Percentiles rank a stretch among this genome's conserved stretches.
phyloP scores from a whole-genome alignment of 1,140 invertebrate species.

The Amyelois transitella region DNA sequence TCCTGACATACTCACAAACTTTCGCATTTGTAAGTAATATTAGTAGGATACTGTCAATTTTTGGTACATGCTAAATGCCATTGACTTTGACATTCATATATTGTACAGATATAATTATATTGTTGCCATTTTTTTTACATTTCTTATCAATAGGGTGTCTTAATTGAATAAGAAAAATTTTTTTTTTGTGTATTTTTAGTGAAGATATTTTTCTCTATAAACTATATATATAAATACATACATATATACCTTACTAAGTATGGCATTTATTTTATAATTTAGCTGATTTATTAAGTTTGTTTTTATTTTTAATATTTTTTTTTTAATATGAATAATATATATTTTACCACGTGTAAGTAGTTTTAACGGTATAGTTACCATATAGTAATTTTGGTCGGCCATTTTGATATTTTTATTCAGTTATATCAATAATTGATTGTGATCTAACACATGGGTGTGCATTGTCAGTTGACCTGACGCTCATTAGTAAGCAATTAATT shows the following conservation, averaged over 20 bases:
- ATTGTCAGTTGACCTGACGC: no score
- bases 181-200: not conserved
- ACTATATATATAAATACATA: no score
- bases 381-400: conserved; percentile 17
- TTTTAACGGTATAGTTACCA: conserved; percentile 23
- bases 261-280: not conserved
- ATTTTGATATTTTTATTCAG: conserved; percentile 1
- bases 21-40: not conserved
- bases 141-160: not conserved
- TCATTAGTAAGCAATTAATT: no score
- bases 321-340: conserved; percentile 7
- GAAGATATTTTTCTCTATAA: not conserved
- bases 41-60: not conserved
- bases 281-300: conserved; percentile 13
- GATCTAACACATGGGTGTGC: no score
- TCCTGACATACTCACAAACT: no score
- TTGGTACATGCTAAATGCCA: not conserved
- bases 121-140: conserved; percentile 7
- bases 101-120: not conserved
- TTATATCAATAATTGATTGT: not conserved
- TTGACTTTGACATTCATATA: not conserved
- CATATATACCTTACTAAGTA: no score
- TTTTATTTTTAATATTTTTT: conserved; percentile 15
- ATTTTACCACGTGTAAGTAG: conserved; percentile 10
- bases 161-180: not conserved